phyloP scores from a whole-genome alignment of 2,888 invertebrate genomes.

The Opisthograptis luteolata region DNA sequence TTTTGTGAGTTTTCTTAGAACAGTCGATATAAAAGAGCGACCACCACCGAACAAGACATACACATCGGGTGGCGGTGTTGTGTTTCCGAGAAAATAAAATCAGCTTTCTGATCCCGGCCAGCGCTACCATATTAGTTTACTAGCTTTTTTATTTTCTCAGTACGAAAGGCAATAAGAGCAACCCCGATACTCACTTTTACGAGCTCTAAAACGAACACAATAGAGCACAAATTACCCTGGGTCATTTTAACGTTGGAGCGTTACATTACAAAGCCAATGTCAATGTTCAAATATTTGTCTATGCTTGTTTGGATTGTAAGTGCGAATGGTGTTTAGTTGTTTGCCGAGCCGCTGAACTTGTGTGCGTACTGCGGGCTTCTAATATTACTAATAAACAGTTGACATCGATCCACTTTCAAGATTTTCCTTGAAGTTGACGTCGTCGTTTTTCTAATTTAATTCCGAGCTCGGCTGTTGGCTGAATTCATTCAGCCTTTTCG shows the following conservation, averaged over 20 bases:
- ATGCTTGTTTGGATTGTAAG: conserved; percentile 81
- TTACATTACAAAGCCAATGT: conserved; percentile 69
- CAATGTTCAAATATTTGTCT: conserved; percentile 79
- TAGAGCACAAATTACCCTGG: conserved; percentile 61
- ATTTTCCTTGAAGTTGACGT: conserved; percentile 40
- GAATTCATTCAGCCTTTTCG: conserved; percentile 62
- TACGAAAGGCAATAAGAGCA: conserved; percentile 50
- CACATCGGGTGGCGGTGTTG: conserved; percentile 50
- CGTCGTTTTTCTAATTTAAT: conserved; percentile 38
- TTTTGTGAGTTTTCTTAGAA: conserved; percentile 35
- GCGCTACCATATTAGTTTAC: conserved; percentile 75
- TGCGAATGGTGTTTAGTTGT: conserved; percentile 83
- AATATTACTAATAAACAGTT: conserved; percentile 73
- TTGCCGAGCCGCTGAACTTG: conserved; percentile 77
- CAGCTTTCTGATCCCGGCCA: conserved; percentile 63
- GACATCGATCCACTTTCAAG: conserved; percentile 64
- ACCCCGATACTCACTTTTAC: conserved; percentile 40
- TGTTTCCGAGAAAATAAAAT: conserved; percentile 74
- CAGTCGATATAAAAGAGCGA: conserved; percentile 36
- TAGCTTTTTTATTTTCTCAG: conserved; percentile 55
- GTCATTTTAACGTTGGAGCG: conserved; percentile 48
- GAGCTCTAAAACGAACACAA: conserved; percentile 48
- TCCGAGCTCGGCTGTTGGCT: conserved; percentile 53
- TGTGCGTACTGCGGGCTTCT: conserved; percentile 65
- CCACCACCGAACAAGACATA: conserved; percentile 24